A percentile compares a stretch with the other conserved stretches of the same genome.
phyloP scores from a whole-genome alignment of 2,888 invertebrate species.

The Aphrophora alni region DNA sequence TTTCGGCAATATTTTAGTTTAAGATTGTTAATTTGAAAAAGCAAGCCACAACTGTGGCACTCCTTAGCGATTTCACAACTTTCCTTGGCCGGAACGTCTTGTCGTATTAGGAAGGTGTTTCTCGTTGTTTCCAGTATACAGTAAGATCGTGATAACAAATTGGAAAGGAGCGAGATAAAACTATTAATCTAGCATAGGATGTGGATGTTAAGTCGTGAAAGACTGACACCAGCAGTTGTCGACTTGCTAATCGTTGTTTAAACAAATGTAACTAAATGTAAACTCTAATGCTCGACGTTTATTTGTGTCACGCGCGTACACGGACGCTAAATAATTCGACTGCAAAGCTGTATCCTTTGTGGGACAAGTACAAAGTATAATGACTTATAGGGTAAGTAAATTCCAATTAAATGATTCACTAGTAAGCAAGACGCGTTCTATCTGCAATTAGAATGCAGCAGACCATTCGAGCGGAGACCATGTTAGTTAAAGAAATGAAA shows the following conservation, averaged over 20 bases:
- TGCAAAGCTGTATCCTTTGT: neutral
- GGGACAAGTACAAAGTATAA: neutral
- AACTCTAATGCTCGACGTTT: neutral
- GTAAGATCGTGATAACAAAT: neutral
- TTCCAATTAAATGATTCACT: neutral
- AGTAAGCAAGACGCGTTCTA: neutral
- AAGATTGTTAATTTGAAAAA: too few relatives aligned
- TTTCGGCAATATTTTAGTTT: too few relatives aligned
- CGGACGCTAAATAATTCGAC: neutral
- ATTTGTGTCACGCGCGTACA: neutral
- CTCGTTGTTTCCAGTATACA: neutral
- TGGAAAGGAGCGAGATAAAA: neutral
- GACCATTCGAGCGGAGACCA: neutral
- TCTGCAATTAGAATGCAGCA: neutral
- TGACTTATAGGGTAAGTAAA: neutral
- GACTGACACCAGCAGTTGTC: neutral
- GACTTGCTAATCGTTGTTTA: neutral
- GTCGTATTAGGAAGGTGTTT: neutral
- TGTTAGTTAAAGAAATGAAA: conserved; percentile 6
- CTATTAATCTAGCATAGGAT: neutral
- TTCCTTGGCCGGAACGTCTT: neutral
- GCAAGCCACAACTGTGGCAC: too few relatives aligned
- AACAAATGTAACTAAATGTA: neutral
- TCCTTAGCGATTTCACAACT: neutral
- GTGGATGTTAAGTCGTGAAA: neutral